Evolutionary conservation across 2,888 invertebrate genomes (phyloP), one percentile per base, ranked within the genome.

Genomic region (Xestia ashworthii): DNA sequence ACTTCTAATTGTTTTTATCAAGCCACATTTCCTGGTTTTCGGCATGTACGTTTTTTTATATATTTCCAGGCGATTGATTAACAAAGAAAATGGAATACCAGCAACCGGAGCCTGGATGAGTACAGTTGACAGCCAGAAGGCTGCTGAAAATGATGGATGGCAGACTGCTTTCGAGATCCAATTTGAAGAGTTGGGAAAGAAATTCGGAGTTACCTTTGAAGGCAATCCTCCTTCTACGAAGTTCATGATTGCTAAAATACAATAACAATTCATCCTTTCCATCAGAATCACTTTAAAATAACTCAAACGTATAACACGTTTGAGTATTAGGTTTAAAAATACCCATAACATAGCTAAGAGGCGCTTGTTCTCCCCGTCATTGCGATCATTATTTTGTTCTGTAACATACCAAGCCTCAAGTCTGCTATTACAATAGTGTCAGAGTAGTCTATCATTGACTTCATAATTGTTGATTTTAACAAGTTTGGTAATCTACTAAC

Each of bases 21-120:
- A 68, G 32, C 16, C 8, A 19, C 14, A 12, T 12, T 53, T 11
- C 22, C 14, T 66, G n/a, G 53, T 5, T 9, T 53, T 16, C 4
- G 12, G 8, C 22, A 60, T 60, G 8, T 8, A 16, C 22, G 6
- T 22, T 16, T 19, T 19, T 32, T 41, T 65, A n/a, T 32, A 55
- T 41, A n/a, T 66, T 87, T 87, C 14, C 86, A 93, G 93, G 67
- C 83, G 89, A 6, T 14, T 85, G 19, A 74, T 92, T 44, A 91
- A 91, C 72, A 88, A 88, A 44, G 91, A 90, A n/a, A 81, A 90
- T 3, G 87, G 88, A 32, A 78, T 93, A 1, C 88, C 87, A 16
- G 65, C 82, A 14, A 85, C 78, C 3, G 82, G 71, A 11, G 90
- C 83, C 0, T 89, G 89, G 86, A 87, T 91, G 83, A 79, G 87